Percentiles rank a stretch among this genome's conserved stretches.
Conservation (phyloP, 1,140 invertebrate species). For the Lysiphlebus fabarum region DNA sequence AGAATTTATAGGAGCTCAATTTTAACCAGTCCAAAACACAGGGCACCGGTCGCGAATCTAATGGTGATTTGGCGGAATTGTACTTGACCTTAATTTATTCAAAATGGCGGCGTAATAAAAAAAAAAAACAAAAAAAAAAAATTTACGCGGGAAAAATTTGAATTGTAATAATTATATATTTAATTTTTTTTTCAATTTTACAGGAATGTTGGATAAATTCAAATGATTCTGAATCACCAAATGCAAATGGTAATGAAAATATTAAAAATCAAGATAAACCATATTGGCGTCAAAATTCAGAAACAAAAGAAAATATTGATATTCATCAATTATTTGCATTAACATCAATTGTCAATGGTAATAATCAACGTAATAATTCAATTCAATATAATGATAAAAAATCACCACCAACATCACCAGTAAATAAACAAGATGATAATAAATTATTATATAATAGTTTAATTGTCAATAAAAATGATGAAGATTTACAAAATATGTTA, state of each 20-base stretch:
- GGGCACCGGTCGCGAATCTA: too few relatives aligned
- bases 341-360: constrained; percentile 49
- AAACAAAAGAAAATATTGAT: constrained; percentile 48
- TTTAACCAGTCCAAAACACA: too few relatives aligned
- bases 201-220: constrained; percentile 44
- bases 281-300: constrained; percentile 46
- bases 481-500: constrained; percentile 52
- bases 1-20: too few relatives aligned
- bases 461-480: constrained; percentile 46
- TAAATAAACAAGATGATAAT: constrained; percentile 45
- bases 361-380: constrained; percentile 44
- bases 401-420: constrained; percentile 44
- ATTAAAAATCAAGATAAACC: constrained; percentile 40
- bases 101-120: too few relatives aligned
- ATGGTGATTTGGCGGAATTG: too few relatives aligned
- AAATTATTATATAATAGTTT: constrained; percentile 48
- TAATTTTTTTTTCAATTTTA: constrained; percentile 16
- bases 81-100: too few relatives aligned
- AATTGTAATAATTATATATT: too few relatives aligned
- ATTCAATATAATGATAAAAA: constrained; percentile 46
- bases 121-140: too few relatives aligned
- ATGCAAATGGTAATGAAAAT: constrained; percentile 40
- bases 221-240: constrained; percentile 30
- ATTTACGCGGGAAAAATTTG: too few relatives aligned
- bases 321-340: constrained; percentile 48